Conservation (phyloP, 2,888 invertebrate species). For the Leptopilina syphax region DNA sequence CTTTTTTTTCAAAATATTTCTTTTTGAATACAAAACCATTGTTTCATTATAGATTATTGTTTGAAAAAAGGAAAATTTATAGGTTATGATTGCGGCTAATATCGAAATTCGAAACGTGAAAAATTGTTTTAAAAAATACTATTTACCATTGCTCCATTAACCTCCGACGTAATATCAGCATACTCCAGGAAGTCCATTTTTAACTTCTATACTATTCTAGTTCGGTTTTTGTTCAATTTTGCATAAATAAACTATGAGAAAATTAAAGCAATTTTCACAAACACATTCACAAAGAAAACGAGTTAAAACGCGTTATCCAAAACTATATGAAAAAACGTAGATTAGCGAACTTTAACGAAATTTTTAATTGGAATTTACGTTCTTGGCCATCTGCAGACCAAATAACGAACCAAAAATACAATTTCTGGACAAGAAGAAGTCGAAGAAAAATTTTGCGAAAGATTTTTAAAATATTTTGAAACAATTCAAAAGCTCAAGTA, state of each 20-base stretch:
- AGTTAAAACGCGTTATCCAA: no score
- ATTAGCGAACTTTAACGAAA: no score
- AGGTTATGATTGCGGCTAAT: constrained; percentile 23
- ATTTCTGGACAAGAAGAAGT: no score
- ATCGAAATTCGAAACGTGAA: background rate
- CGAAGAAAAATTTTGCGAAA: no score
- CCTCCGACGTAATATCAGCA: constrained; percentile 89
- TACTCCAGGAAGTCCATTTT: constrained; percentile 90
- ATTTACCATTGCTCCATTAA: constrained; percentile 92
- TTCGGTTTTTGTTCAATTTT: background rate
- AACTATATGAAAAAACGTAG: no score
- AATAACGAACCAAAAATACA: no score
- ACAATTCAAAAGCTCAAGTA: no score
- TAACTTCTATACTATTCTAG: background rate
- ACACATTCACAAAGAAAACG: constrained; percentile 4
- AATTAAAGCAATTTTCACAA: background rate
- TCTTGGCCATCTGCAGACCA: no score
- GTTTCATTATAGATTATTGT: background rate
- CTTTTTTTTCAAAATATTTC: no score
- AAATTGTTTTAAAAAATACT: constrained; percentile 20
- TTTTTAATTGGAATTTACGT: no score
- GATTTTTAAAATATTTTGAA: no score
- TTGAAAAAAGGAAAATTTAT: background rate
- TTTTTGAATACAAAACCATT: background rate
- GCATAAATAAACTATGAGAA: background rate